Percentiles rank a stretch among this genome's conserved stretches.
These are phyloP conservation scores for Drosophila neonasuta DNA, from an alignment of 2,888 invertebrate species.

Conservation along the genomic window DNA sequence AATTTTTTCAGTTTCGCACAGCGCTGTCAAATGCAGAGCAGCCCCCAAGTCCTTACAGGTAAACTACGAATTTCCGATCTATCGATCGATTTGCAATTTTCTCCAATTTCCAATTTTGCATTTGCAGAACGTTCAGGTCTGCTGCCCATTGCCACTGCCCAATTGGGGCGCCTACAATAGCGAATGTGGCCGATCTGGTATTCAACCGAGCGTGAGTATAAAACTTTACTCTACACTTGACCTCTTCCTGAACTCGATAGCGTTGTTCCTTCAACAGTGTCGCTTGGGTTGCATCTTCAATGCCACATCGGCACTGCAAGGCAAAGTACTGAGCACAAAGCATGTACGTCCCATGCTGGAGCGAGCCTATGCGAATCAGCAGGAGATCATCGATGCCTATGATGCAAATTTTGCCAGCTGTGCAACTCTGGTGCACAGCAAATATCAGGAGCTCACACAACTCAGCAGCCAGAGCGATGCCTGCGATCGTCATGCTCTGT, in stretches of 20 bases:
- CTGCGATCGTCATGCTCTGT: conserved; percentile 64
- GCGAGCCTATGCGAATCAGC: conserved; percentile 43
- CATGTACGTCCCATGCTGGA: conserved; percentile 59
- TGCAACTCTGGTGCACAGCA: conserved; percentile 40
- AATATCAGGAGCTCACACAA: conserved; percentile 39
- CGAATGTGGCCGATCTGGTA: conserved; percentile 55
- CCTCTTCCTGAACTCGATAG: neutral
- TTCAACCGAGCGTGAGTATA: conserved; percentile 55
- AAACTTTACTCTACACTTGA: neutral
- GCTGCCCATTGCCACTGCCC: conserved; percentile 62
- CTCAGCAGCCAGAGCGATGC: conserved; percentile 59
- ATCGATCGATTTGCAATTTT: neutral
- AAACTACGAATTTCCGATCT: too few species aligned
- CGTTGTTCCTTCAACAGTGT: conserved; percentile 39
- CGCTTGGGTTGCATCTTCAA: conserved; percentile 68
- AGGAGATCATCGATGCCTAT: conserved; percentile 51
- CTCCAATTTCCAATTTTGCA: neutral
- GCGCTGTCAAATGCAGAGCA: conserved; percentile 51
- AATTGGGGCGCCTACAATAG: conserved; percentile 60
- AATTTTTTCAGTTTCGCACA: neutral
- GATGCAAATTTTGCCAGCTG: conserved; percentile 53
- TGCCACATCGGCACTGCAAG: conserved; percentile 44
- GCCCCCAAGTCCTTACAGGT: conserved; percentile 64
- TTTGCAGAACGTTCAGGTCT: conserved; percentile 55
- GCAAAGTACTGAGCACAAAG: conserved; percentile 32